Evolutionary conservation across 1,140 invertebrate genomes (phyloP).

Genomic region (Hypothenemus hampei): DNA sequence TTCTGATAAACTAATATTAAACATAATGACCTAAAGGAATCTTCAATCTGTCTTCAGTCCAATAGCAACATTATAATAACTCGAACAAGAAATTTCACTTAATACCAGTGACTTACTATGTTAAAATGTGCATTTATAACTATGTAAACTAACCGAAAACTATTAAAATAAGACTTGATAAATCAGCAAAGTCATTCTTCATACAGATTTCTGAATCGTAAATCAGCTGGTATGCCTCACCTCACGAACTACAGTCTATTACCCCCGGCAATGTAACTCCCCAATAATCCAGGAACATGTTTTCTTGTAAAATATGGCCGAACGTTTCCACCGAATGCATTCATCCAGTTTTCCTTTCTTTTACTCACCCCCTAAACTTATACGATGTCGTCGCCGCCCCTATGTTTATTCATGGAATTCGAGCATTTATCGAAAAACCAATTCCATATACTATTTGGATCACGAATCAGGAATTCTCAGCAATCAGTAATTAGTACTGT

Average conservation of each 20-base stretch:
- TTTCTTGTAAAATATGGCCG: conserved; percentile 27
- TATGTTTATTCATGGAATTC: conserved; percentile 24
- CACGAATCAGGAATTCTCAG: conserved; percentile 2
- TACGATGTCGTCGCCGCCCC: conserved; percentile 11
- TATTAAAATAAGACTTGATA: too few species aligned
- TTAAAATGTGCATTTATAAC: background rate
- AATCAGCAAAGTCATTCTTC: conserved; percentile 25
- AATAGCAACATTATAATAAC: conserved; percentile 16
- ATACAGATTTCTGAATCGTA: conserved; percentile 31
- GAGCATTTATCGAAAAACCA: conserved; percentile 18
- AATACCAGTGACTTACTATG: conserved; percentile 5
- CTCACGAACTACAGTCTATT: conserved; percentile 26
- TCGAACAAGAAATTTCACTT: conserved; percentile 16
- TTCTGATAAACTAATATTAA: conserved; percentile 13
- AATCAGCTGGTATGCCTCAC: conserved; percentile 29
- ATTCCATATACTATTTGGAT: conserved; percentile 6
- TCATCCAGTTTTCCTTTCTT: conserved; percentile 31
- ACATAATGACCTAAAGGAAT: conserved; percentile 9
- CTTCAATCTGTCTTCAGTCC: conserved; percentile 14
- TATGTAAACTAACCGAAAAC: background rate
- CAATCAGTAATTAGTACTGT: too few species aligned
- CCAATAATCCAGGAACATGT: conserved; percentile 23
- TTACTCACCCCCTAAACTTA: conserved; percentile 19
- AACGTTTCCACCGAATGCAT: conserved; percentile 27
- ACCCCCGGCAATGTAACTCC: conserved; percentile 23